Evolutionary conservation across 1,140 invertebrate species (phyloP).

Genomic region (Hyposmocoma kahamanoa): DNA sequence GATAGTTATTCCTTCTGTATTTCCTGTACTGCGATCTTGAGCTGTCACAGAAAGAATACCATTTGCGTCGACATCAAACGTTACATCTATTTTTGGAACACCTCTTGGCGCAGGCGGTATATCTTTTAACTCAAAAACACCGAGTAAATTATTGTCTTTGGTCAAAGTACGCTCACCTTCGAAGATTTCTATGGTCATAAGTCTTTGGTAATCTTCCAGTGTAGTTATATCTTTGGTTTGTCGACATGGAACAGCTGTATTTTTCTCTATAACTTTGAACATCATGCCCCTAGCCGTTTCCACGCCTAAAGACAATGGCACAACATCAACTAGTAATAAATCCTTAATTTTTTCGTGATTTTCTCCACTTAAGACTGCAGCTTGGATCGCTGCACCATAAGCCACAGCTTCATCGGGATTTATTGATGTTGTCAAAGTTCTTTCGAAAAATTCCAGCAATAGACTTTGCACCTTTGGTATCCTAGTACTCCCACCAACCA

Average conservation of each 20-base stretch:
- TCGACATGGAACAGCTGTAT: conserved; percentile 79
- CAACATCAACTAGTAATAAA: conserved; percentile 72
- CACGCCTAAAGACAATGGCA: conserved; percentile 75
- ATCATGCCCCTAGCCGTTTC: conserved; percentile 77
- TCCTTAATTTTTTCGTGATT: conserved; percentile 63
- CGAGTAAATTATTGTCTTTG: conserved; percentile 47
- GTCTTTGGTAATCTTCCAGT: conserved; percentile 44
- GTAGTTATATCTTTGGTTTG: conserved; percentile 48
- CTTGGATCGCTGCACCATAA: conserved; percentile 69
- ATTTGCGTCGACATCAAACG: conserved; percentile 44
- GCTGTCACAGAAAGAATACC: conserved; percentile 73
- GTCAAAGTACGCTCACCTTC: conserved; percentile 50
- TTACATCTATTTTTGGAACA: conserved; percentile 42
- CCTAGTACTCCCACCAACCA: conserved; percentile 82
- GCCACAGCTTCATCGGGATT: conserved; percentile 73
- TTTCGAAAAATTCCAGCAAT: conserved; percentile 59
- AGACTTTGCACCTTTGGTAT: conserved; percentile 73
- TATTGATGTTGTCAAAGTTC: conserved; percentile 57
- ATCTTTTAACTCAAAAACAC: conserved; percentile 38
- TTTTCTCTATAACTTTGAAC: conserved; percentile 77
- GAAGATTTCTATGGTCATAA: conserved; percentile 52
- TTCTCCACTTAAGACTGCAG: conserved; percentile 66
- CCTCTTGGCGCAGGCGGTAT: conserved; percentile 49
- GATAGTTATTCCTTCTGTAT: conserved; percentile 62
- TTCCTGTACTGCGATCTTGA: conserved; percentile 60